phyloP scores from a whole-genome alignment of 2,888 invertebrate genomes.

The Nomada fabriciana region DNA sequence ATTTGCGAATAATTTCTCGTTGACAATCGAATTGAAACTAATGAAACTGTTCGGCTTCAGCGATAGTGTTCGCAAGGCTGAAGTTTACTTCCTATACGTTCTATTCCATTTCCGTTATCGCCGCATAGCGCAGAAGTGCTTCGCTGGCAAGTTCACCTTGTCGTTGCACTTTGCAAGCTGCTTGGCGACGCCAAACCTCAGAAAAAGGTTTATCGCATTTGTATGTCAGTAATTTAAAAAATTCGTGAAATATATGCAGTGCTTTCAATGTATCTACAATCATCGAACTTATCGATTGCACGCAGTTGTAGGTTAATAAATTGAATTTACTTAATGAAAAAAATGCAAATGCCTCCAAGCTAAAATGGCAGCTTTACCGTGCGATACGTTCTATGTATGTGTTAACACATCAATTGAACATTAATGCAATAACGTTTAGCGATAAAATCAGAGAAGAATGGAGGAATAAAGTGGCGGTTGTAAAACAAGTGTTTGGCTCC shows the following conservation, averaged over 20 bases:
- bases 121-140: slow-evolving; percentile 49
- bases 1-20: not conserved
- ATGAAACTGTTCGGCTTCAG: not conserved
- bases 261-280: slow-evolving; percentile 12
- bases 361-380: slow-evolving; percentile 2
- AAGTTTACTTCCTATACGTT: slow-evolving; percentile 25
- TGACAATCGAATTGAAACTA: not conserved
- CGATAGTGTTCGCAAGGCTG: slow-evolving; percentile 10
- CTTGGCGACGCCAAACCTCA: slow-evolving; percentile 25
- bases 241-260: slow-evolving; percentile 8
- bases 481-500: slow-evolving; percentile 18
- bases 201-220: slow-evolving; percentile 21
- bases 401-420: not conserved
- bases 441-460: not conserved
- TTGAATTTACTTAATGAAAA: not conserved
- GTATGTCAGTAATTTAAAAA: slow-evolving; percentile 1
- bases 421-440: not conserved
- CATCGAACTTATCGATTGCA: slow-evolving; percentile 39
- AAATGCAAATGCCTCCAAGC: not conserved
- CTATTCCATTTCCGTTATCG: slow-evolving; percentile 42
- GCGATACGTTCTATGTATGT: not conserved
- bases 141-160: slow-evolving; percentile 32
- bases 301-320: slow-evolving; percentile 31
- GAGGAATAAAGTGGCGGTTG: slow-evolving; percentile 2
- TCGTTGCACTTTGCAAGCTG: slow-evolving; percentile 40